phyloP scores from a whole-genome alignment of 2,888 invertebrate genomes.

The Vannuccia rotundouncinata region DNA sequence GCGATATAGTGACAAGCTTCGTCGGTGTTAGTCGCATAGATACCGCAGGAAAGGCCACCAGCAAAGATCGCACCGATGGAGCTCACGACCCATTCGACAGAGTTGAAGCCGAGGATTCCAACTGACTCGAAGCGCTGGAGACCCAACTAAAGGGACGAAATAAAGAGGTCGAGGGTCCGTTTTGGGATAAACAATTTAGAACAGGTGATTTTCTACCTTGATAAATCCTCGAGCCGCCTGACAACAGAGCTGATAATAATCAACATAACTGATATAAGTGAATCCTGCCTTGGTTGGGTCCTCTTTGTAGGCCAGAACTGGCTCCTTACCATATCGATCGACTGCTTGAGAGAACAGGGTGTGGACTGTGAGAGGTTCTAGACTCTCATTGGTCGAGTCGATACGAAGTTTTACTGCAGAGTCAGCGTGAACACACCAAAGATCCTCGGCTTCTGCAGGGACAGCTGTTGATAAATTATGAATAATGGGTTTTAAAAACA shows the following conservation, averaged over 20 bases:
- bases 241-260: not conserved
- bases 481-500: too few species aligned
- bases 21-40: constrained; percentile 78
- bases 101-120: constrained; percentile 83
- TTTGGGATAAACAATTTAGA: too few species aligned
- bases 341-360: not conserved
- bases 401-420: not conserved
- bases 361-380: not conserved
- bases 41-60: constrained; percentile 75
- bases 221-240: not conserved
- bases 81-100: constrained; percentile 79
- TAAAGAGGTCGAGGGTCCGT: too few species aligned
- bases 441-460: not conserved
- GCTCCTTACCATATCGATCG: not conserved
- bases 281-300: not conserved
- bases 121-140: constrained; percentile 72
- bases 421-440: not conserved
- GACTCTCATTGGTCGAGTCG: not conserved
- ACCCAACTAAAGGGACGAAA: constrained; percentile 74
- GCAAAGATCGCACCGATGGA: constrained; percentile 80
- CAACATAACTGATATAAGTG: not conserved
- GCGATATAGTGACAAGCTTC: constrained; percentile 74
- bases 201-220: not conserved
- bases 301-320: not conserved
- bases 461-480: too few species aligned